Evolutionary conservation across 2,797 vertebrate species (phyloP), one percentile per base, ranked within the genome.

Genomic region (Argya squamiceps): DNA sequence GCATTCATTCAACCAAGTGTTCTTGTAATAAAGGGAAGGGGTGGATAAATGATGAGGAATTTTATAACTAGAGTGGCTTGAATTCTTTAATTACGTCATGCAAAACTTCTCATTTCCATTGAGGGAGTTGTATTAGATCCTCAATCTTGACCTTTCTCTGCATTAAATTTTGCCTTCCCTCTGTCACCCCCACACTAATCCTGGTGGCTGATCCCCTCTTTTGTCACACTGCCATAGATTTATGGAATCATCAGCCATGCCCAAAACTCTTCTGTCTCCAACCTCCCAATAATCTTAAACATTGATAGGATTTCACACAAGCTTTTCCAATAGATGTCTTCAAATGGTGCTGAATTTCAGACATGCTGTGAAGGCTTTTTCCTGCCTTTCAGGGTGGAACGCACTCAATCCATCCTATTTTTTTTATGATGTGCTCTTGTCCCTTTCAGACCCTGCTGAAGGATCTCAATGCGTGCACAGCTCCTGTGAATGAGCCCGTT

Each of bases 401-500:
- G 17, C 36, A 49, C 84, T 96, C 96, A 97, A 95, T 88, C 93
- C 56, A 0, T 96, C 92, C 73, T 90, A 82, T 49, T 67, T 93
- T 90, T 91, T 77, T 94, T 49, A 91, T 41, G 88, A 85, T 81
- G 88, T 5, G 26, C 81, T 70, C 17, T 92, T 91, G 94, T 94
- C 93, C 92, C 83, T 96, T 97, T 97, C 96, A 96, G 97, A 96
- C 85, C 86, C 87, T 56, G 52, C 87, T 93, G 47, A 68, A 93
- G 80, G 79, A 88, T 94, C 92, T 91, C 81, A 70, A 59, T 75
- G 79, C 81, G 6, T 27, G 50, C 88, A 88, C 58, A 89, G 89
- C 76, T 92, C 56, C 29, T 56, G 77, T 98, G 96, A 98, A 98
- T 96, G 90, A 85, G 93, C 58, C 92, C 96, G 93, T 98, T 98